Base-by-base conservation (phyloP, 2,113 vertebrate species). In the Stomatorhinus ivindoensis region DNA sequence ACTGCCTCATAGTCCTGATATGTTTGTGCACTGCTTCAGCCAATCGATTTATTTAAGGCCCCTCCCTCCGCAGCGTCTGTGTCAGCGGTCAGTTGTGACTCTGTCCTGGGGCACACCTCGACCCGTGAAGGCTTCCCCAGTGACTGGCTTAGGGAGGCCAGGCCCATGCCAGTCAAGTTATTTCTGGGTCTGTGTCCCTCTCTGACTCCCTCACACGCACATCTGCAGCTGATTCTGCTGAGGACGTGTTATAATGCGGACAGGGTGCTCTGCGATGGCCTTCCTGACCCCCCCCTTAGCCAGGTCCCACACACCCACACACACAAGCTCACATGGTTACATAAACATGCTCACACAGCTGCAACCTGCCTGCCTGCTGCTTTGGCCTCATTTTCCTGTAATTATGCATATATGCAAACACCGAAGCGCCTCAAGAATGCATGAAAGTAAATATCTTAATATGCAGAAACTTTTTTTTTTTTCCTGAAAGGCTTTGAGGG, bases 311-410 rank as follows among this genome's bases (percentile, higher is more conserved):
- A 46, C 55, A 46, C 24, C 17, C 10, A 53, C 86, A 87, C 48
- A 51, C 51, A 92, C 89, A 92, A 90, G 83, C n/a, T 47, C 61
- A 87, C 53, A 89, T 50, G 61, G 61, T 69, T 69, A 82, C 88
- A 90, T 46, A 58, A 61, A 87, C 39, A 89, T 88, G 51, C 88
- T 80, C 50, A 88, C 31, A 27, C 61, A 88, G 31, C 73, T 80
- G 31, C 10, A 17, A 35, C 10, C 42, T 19, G 15, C 7, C 11
- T 42, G 73, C 31, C 31, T 80, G 31, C 73, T 42, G 13, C 31
- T 80, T 80, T 80, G 73, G 13, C 35, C 73, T 17, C 15, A 42
- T 80, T 80, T 5, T 80, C 31, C 35, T 19, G 35, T 80, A 35
- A 80, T 80, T 80, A 80, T 80, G 31, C 39, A 42, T 80, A 19